Evolutionary conservation across 2,888 invertebrate species (phyloP), one percentile per base, ranked within the genome.

Genomic region (Cerastoderma edule): DNA sequence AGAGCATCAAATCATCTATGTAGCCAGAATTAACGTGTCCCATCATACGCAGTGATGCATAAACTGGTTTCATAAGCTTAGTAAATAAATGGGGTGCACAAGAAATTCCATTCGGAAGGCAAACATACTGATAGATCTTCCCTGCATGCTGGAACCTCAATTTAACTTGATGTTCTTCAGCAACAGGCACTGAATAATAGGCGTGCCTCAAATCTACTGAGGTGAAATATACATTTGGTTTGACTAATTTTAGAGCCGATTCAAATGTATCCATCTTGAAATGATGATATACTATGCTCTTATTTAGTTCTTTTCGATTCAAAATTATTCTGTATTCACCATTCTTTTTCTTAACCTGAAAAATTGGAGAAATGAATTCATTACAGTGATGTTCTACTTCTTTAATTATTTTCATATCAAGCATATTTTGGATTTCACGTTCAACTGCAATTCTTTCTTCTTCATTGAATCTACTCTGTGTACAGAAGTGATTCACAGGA

Each of bases 31-130:
- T 78, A 35, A 33, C 32, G 30, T 72, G 67, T 6, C 84, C 84
- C 16, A 48, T 28, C 13, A 46, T 63, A 44, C 82, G 50, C 27
- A 80, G 50, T 8, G 48, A 35, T 13, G 81, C 74, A 72, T 65
- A 80, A 30, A 84, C 75, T 57, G 80, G 79, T 60, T 77, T 82
- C 56, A 83, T 35, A 16, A 84, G 13, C 64, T 77, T 75, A 44
- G 80, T 84, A 56, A 84, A 84, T 30, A 67, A 60, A 48, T 71
- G 48, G 16, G 80, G 80, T 13, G 80, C 77, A 35, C 53, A 71
- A 27, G 75, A 39, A 22, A 80, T 44, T 0, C 83, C 83, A 69
- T 75, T 73, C 19, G 76, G 80, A 28, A 84, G 39, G 32, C 68
- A 69, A 24, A 67, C 57, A 64, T 72, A 80, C 53, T 82, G 78